Base-by-base conservation (phyloP, 2,797 vertebrate species). In the Anguilla megastoma region DNA sequence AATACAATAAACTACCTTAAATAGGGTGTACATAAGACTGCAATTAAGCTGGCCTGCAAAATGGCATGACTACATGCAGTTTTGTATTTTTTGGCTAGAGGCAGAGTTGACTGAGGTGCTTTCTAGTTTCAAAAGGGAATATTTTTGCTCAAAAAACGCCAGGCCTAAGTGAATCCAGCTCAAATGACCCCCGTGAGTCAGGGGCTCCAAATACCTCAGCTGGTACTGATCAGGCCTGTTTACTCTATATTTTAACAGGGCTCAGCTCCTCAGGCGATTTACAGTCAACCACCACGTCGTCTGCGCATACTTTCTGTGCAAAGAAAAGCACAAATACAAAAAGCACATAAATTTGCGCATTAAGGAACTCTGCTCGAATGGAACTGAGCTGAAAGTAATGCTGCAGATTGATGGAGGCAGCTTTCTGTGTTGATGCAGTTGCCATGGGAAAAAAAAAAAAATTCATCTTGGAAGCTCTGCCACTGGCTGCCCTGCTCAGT, bases 171-270 rank as follows among this genome's bases (percentile, higher is more conserved):
- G 69, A 74, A 21, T 74, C 69, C 27, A 74, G 27, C 30, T 74
- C 69, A 74, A 33, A 74, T 74, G 30, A 14, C 69, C 30, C 69
- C 30, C 2, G 30, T 41, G 14, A 79, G 74, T 41, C 21, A 79
- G 74, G 36, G 36, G 74, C 33, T 79, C 12, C 30, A 79, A 41
- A 41, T 79, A 14, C 33, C 16, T 79, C 74, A 79, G 74, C 74
- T 79, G 74, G 74, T 79, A 79, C 33, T 79, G 74, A 79, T 79
- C 69, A 36, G 30, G 69, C 2, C 69, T 74, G 69, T 74, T 74
- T 79, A 74, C 30, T 14, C 71, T 30, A 14, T 21, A 36, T 79
- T 79, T 79, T 41, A 5, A 79, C 30, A 74, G 8, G 27, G 69
- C 18, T 74, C 69, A 33, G 30, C 12, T 33, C 69, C 69, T 36